Evolutionary conservation across 2,888 invertebrate genomes (phyloP), one percentile per base, ranked within the genome.

Genomic region (Spatulosminthurus flaviceps): DNA sequence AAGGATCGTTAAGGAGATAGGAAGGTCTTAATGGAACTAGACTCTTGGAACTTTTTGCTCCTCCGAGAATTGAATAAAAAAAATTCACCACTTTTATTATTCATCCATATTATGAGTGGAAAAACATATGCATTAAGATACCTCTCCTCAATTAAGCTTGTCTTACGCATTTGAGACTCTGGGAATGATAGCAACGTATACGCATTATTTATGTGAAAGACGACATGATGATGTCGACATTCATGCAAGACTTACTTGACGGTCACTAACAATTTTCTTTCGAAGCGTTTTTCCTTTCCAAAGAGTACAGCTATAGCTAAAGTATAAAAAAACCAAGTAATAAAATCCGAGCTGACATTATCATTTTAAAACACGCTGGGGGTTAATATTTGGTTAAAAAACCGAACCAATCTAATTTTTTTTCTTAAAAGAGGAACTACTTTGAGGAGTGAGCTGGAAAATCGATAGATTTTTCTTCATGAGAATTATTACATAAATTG

Each of bases 341-440:
- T 51, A 51, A 51, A 51, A 51, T 51, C 34, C 34, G 51, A 51
- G 9, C 51, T 51, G 51, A n/a, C 51, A 51, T 51, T 51, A 51
- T 51, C 19, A 51, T 51, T 51, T 51, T 13, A 51, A 51, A 51
- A n/a, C 51, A 51, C 51, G n/a, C 51, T 11, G 51, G 51, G 51
- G 51, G 51, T 51, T 51, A 51, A 51, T 51, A 51, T 51, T 51
- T 51, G n/a, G 51, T 51, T 51, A 11, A 1, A 51, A 19, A 51
- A 51, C n/a, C 5, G n/a, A 19, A 16, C 2, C 51, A 51, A 19
- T 19, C 19, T 51, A 51, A n/a, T n/a, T n/a, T n/a, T n/a, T n/a
- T n/a, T n/a, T n/a, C n/a, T n/a, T n/a, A n/a, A n/a, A n/a, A n/a
- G n/a, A n/a, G n/a, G n/a, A n/a, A n/a, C n/a, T n/a, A n/a, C n/a